Base-by-base conservation (phyloP, 2,113 vertebrate genomes). In the Forbesichthys agassizii region DNA sequence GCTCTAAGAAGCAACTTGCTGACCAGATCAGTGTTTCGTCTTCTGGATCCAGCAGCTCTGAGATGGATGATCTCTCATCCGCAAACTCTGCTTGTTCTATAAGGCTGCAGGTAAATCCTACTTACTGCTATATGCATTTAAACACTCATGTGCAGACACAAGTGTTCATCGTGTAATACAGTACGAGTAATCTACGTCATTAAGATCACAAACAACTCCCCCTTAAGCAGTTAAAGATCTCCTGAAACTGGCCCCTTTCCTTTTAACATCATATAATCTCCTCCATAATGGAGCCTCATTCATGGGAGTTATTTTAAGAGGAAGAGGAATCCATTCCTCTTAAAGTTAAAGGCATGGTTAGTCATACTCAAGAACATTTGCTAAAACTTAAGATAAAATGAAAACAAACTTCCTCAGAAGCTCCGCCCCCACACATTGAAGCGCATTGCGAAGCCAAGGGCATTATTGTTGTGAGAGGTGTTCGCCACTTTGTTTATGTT, bases 1-100 rank as follows among this genome's bases (percentile, higher is more conserved):
- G 80, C 3, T 67, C 88, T 1, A 84, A 86, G 68, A 91, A 92
- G 60, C 42, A 89, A 0, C 80, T 84, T 6, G 80, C 82, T 0
- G 94, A 94, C 67, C 91, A 92, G 74, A 88, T 93, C 66, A 91
- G 91, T 9, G 78, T 92, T 1, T 91, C 92, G 0, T 93, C 92
- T 0, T 92, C 89, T 16, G 91, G 93, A 13, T 94, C 93, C 72
- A 91, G 90, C 68, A 84, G 91, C 16, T 93, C 91, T 14, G 92
- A 93, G 69, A 86, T 91, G 69, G 94, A 94, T 14, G 93, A 93
- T 48, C 78, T 91, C 10, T 81, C 86, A 42, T 84, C 74, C 9
- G 71, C 84, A 1, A 84, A 75, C 77, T 27, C 78, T 1, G 55
- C 75, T 46, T 84, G 83, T 9, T 84, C 88, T 55, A 82, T 91